phyloP scores from a whole-genome alignment of 2,113 vertebrate genomes.

The Hippopotamus amphibius region DNA sequence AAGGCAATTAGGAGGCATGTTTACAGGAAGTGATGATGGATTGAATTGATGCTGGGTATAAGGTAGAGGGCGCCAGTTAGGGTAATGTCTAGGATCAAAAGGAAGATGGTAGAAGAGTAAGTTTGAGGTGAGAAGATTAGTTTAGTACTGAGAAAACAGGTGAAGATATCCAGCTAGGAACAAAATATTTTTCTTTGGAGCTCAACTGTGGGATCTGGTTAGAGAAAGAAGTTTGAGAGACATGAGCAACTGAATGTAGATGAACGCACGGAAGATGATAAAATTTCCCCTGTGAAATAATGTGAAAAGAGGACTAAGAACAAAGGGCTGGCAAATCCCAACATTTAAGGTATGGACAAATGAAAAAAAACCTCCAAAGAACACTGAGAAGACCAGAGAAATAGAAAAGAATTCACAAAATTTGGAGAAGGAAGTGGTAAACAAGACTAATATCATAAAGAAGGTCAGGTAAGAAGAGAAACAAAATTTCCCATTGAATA shows the following conservation, averaged over 20 bases:
- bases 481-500: neutral
- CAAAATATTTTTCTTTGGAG: neutral
- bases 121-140: neutral
- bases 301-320: neutral
- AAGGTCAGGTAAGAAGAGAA: neutral
- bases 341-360: neutral
- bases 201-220: neutral
- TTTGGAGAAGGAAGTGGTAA: neutral
- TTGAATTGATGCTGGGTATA: neutral
- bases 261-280: neutral
- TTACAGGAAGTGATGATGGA: neutral
- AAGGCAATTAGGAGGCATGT: neutral
- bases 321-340: neutral
- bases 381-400: neutral
- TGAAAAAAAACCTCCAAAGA: neutral
- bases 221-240: neutral
- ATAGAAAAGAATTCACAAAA: neutral
- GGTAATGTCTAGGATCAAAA: neutral
- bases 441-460: neutral
- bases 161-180: neutral
- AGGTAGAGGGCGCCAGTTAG: neutral
- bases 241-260: neutral
- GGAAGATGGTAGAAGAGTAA: neutral
- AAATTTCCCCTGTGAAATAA: neutral
- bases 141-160: neutral